Evolutionary conservation across 2,113 vertebrate species (phyloP), one percentile per base, ranked within the genome.

Genomic region (Oryzias melastigma): DNA sequence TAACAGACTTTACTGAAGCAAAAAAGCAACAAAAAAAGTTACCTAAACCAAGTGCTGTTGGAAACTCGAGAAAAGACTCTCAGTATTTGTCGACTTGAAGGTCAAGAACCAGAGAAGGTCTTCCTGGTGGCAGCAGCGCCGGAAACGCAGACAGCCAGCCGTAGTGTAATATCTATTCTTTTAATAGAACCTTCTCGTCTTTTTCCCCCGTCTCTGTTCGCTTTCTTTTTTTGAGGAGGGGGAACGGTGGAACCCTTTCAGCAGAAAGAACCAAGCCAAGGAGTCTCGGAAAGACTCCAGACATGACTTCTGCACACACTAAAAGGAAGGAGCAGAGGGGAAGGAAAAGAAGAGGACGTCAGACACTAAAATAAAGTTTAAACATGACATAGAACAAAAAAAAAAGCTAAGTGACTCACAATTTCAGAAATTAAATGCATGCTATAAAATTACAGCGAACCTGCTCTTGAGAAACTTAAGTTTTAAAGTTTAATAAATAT

Each of bases 351-450:
- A 85, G 87, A 89, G 88, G 85, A 90, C 5, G 88, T 72, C 71
- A 83, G 83, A 87, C 69, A 77, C 71, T 71, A 77, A 83, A 82
- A 81, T 64, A 82, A 77, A 81, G 82, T 71, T 77, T 75, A 78
- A 86, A 88, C 71, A 85, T 69, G 77, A 87, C 81, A 88, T 84
- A 86, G 77, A 81, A 78, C 75, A 71, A 84, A 29, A 13, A 35
- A 35, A 91, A 82, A 90, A 86, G 83, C 81, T 84, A 85, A 85
- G 86, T 87, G 87, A 90, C 86, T 92, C 84, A 86, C 78, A 80
- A 82, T 81, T 86, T 89, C 90, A 90, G 79, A 89, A 90, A 90
- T 86, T 84, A 88, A 92, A 84, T 92, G 92, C 92, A 93, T 93
- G 92, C 90, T 90, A 90, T 86, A 83, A 87, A 91, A 90, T 88